Percentiles rank a stretch among this genome's conserved stretches.
phyloP scores from a whole-genome alignment of 2,888 invertebrate genomes.

The Saturnia pavonia region DNA sequence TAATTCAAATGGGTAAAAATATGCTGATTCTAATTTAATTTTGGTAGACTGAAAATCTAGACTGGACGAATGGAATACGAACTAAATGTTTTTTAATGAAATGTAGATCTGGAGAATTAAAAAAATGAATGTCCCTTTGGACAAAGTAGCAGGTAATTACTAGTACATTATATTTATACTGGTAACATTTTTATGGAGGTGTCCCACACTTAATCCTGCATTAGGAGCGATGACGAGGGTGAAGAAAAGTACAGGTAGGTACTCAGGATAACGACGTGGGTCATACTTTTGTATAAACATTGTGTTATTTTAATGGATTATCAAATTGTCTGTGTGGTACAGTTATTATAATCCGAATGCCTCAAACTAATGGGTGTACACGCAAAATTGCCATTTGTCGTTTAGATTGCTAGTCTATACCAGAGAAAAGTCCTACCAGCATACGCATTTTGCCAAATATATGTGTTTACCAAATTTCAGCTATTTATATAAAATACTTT shows the following conservation, averaged over 20 bases:
- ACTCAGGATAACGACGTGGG: conserved; percentile 26
- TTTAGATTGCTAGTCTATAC: no score
- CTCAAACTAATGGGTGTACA: no score
- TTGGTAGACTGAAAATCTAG: no score
- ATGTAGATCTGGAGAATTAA: background rate
- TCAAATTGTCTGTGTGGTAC: background rate
- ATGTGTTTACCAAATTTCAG: no score
- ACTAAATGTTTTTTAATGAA: background rate
- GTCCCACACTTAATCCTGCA: conserved; percentile 52
- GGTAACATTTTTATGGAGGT: conserved; percentile 50
- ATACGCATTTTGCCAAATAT: no score
- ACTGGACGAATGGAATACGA: no score
- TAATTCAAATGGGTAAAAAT: no score
- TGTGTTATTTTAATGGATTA: background rate
- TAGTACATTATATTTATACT: conserved; percentile 48
- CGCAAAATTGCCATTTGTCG: no score
- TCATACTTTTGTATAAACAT: background rate
- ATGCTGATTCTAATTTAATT: no score
- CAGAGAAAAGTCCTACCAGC: no score
- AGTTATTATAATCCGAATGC: no score
- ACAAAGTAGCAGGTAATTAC: conserved; percentile 26
- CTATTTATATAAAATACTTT: no score
- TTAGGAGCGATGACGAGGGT: conserved; percentile 54
- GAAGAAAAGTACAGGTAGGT: conserved; percentile 35
- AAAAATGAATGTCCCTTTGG: background rate